Evolutionary conservation across 2,888 invertebrate species (phyloP), one percentile per base, ranked within the genome.

Genomic region (Tinea pellionella): DNA sequence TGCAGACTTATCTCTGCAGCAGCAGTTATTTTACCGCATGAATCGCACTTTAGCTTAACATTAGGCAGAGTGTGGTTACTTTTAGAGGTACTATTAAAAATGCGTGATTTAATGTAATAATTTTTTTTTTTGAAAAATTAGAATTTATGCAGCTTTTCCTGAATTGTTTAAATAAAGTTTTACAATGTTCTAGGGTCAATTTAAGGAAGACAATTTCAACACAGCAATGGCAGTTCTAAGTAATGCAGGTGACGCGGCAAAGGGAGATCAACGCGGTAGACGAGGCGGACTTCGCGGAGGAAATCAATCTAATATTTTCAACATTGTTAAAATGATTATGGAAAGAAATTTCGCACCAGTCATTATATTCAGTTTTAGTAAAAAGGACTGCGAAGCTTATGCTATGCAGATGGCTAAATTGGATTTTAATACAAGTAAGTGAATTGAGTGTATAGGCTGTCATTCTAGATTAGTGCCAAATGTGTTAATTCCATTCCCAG

Each of bases 281-380:
- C 91, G 91, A 66, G 94, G 95, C 0, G 96, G 95, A 13, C 76
- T 91, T 0, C 88, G 89, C 9, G 88, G 89, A 67, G 76, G 88
- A 0, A 90, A 89, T 1, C 90, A 92, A 66, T 92, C 96, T 0
- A 97, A 96, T 72, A 97, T 98, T 67, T 97, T 96, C 73, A 99
- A 98, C 86, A 96, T 99, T 63, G 95, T 99, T 16, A 97, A 98
- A 80, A 98, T 99, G 96, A 96, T 99, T 43, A 97, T 98, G 96
- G 98, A 99, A 73, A 89, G 97, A 19, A 97, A 96, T 77, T 96
- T 99, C 78, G 96, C 98, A 0, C 99, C 99, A 0, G 98, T 98
- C 2, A 99, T 99, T 66, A 96, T 98, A 61, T 99, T 99, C 88
- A 98, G 98, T 73, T 99, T 99, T 79, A 98, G 98, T 71, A 97